Evolutionary conservation across 2,797 vertebrate species (phyloP).

Genomic region (Xiphophorus birchmanni): DNA sequence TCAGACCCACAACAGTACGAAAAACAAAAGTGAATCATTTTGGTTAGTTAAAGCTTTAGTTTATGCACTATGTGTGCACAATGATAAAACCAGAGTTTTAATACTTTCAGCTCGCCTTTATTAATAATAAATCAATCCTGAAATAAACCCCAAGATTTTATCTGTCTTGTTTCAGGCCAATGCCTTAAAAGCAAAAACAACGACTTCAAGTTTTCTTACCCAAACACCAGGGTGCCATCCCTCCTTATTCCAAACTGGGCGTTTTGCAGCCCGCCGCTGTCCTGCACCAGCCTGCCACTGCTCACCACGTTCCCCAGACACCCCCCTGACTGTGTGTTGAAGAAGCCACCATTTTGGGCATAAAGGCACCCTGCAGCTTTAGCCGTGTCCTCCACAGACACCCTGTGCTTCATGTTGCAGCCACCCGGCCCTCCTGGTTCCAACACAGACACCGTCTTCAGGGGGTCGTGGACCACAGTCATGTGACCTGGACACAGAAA

Average conservation of each 20-base stretch:
- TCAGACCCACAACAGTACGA: not conserved
- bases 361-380: slow-evolving; percentile 79
- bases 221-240: slow-evolving; percentile 92
- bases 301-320: slow-evolving; percentile 93
- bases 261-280: slow-evolving; percentile 88
- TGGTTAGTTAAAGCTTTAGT: not conserved
- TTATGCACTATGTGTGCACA: not conserved
- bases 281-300: slow-evolving; percentile 78
- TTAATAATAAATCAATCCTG: not conserved
- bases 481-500: slow-evolving; percentile 78
- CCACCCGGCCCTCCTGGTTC: slow-evolving; percentile 86
- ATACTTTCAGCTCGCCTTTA: not conserved
- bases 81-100: not conserved
- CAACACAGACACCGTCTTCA: slow-evolving; percentile 86
- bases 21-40: not conserved
- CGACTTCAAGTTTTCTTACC: slow-evolving; percentile 80
- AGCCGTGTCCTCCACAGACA: slow-evolving; percentile 83
- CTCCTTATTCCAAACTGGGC: slow-evolving; percentile 95
- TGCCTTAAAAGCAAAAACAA: not conserved
- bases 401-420: slow-evolving; percentile 69
- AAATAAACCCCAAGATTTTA: not conserved
- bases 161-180: not conserved
- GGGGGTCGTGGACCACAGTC: slow-evolving; percentile 83
- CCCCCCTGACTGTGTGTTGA: slow-evolving; percentile 55
- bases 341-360: slow-evolving; percentile 94